phyloP scores from a whole-genome alignment of 1,140 invertebrate species.

The Dryas iulia region DNA sequence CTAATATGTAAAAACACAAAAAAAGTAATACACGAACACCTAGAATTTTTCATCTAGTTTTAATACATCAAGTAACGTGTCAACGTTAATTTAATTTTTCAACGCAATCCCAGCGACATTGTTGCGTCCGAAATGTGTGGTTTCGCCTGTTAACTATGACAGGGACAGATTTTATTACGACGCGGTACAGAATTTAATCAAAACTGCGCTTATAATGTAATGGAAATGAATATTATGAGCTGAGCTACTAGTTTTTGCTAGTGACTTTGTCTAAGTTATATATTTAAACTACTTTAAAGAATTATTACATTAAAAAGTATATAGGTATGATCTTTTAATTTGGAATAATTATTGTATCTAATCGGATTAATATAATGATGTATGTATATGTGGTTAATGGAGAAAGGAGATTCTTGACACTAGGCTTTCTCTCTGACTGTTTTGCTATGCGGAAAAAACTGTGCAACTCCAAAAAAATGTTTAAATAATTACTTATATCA shows the following conservation, averaged over 20 bases:
- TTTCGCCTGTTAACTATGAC: constrained; percentile 49
- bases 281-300: background rate
- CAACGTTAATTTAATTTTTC: constrained; percentile 59
- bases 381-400: too few relatives aligned
- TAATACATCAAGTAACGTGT: constrained; percentile 9
- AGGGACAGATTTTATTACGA: constrained; percentile 47
- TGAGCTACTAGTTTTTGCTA: background rate
- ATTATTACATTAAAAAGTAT: too few relatives aligned
- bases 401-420: too few relatives aligned
- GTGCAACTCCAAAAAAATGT: too few relatives aligned
- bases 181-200: constrained; percentile 14
- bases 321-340: too few relatives aligned
- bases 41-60: constrained; percentile 8
- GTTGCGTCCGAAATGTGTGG: constrained; percentile 49
- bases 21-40: background rate
- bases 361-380: too few relatives aligned
- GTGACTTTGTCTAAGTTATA: background rate
- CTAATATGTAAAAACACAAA: background rate
- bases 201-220: constrained; percentile 4
- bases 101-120: constrained; percentile 38
- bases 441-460: too few relatives aligned
- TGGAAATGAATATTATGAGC: background rate
- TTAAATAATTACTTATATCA: too few relatives aligned
- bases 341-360: too few relatives aligned
- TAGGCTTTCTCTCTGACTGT: too few relatives aligned